Conservation (phyloP, 1,140 invertebrate genomes). For the Diachasma alloeum region DNA sequence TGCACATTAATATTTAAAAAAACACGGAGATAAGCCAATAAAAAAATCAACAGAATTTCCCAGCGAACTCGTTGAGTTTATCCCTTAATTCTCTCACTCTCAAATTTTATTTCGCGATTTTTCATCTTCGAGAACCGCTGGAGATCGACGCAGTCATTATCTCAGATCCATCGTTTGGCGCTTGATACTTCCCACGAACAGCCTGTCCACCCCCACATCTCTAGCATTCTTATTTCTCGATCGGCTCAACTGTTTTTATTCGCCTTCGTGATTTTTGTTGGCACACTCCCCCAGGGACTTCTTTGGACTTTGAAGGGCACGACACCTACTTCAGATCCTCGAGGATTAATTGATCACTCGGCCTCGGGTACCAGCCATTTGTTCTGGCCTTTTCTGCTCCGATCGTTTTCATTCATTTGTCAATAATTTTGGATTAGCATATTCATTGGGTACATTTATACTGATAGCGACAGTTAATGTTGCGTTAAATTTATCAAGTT, state of each 20-base stretch:
- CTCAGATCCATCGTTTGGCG: neutral
- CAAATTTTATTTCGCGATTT: neutral
- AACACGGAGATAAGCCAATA: too few species aligned
- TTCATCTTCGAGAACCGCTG: neutral
- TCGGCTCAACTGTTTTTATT: too few species aligned
- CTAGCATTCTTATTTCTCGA: neutral
- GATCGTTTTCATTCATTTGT: neutral
- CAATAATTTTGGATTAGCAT: neutral
- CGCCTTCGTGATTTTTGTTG: too few species aligned
- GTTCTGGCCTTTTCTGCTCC: neutral
- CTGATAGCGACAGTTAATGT: neutral
- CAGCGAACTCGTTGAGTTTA: neutral
- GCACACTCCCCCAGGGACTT: too few species aligned
- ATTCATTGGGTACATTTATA: neutral
- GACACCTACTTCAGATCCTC: too few species aligned
- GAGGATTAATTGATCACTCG: too few species aligned
- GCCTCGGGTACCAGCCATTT: too few species aligned
- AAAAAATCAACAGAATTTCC: too few species aligned
- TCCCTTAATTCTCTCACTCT: neutral
- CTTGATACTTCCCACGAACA: conserved; percentile 6
- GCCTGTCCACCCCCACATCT: neutral
- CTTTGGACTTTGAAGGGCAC: too few species aligned
- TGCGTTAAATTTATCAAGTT: neutral
- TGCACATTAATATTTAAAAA: too few species aligned
- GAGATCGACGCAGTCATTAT: neutral